Evolutionary conservation across 1,140 invertebrate genomes (phyloP).

Genomic region (Drosophila trapezifrons): DNA sequence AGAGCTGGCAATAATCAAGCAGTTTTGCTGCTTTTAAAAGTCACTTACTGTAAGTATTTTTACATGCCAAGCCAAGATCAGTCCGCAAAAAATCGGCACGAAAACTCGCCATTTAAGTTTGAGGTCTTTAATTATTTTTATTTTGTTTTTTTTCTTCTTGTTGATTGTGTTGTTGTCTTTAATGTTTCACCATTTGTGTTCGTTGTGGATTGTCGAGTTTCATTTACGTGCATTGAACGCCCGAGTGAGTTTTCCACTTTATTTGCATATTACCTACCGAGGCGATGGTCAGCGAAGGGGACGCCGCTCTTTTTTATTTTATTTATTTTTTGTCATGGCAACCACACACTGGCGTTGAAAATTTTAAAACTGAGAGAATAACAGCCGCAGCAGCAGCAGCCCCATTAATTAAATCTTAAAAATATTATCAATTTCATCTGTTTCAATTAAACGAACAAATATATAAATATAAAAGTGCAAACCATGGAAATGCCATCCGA

Average conservation of each 20-base stretch:
- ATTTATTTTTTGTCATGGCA: slow-evolving; percentile 50
- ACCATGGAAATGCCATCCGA: slow-evolving; percentile 57
- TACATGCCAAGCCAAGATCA: neutral
- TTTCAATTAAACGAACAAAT: slow-evolving; percentile 44
- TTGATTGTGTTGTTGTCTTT: slow-evolving; percentile 11
- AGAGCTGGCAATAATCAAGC: neutral
- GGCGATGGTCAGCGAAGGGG: slow-evolving; percentile 10
- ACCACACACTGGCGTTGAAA: slow-evolving; percentile 35
- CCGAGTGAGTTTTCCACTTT: slow-evolving; percentile 60
- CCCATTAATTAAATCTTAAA: slow-evolving; percentile 29
- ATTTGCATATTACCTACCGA: slow-evolving; percentile 44
- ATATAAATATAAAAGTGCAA: slow-evolving; percentile 21
- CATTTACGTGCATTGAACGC: slow-evolving; percentile 62
- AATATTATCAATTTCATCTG: slow-evolving; percentile 35
- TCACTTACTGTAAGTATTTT: slow-evolving; percentile 1
- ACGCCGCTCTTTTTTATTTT: slow-evolving; percentile 6
- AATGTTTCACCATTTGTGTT: slow-evolving; percentile 18
- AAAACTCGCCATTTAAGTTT: slow-evolving; percentile 3
- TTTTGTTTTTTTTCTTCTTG: slow-evolving; percentile 6
- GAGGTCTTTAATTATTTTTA: slow-evolving; percentile 5
- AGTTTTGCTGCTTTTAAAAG: slow-evolving; percentile 7
- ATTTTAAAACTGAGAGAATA: slow-evolving; percentile 23
- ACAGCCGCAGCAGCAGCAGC: slow-evolving; percentile 26
- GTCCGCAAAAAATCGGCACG: slow-evolving; percentile 9
- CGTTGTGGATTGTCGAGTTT: slow-evolving; percentile 37